These are phyloP conservation scores for Ormyrus rosae DNA, from an alignment of 2,888 invertebrate species.

Conservation along the genomic window DNA sequence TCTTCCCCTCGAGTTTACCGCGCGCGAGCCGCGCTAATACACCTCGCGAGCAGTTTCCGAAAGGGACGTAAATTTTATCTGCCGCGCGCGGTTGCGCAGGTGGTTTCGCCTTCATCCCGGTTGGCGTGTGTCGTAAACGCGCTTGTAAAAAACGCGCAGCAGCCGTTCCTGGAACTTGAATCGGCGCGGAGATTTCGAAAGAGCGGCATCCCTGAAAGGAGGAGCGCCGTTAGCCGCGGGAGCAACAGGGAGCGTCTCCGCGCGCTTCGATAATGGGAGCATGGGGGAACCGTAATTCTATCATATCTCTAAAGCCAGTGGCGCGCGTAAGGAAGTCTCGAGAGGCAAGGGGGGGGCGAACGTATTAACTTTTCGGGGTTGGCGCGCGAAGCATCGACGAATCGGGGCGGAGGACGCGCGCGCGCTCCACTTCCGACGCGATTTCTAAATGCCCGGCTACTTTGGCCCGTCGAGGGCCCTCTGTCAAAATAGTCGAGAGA, in stretches of 20 bases:
- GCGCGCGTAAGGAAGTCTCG: constrained; percentile 60
- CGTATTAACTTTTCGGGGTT: constrained; percentile 63
- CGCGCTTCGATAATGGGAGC: constrained; percentile 65
- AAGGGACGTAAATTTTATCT: constrained; percentile 37
- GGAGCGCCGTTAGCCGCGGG: constrained; percentile 47
- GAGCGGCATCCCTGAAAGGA: not conserved
- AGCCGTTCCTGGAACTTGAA: not conserved
- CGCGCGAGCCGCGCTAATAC: constrained; percentile 14
- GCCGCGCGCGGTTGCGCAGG: not conserved
- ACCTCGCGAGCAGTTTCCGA: not conserved
- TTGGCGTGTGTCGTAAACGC: not conserved
- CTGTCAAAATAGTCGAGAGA: constrained; percentile 60
- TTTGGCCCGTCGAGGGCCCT: constrained; percentile 53
- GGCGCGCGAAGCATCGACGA: constrained; percentile 60
- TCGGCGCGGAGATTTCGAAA: not conserved
- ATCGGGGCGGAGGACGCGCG: not conserved
- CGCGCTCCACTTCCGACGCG: constrained; percentile 10
- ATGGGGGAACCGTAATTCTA: constrained; percentile 71
- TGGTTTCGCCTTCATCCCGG: not conserved
- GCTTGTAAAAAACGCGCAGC: no score
- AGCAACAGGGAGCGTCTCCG: constrained; percentile 27
- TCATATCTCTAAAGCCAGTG: constrained; percentile 65
- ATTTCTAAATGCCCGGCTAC: constrained; percentile 51
- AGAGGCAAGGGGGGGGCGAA: constrained; percentile 64
- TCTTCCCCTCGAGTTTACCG: not conserved